Conservation (phyloP, 2,888 invertebrate species). For the Diogma glabrata region DNA sequence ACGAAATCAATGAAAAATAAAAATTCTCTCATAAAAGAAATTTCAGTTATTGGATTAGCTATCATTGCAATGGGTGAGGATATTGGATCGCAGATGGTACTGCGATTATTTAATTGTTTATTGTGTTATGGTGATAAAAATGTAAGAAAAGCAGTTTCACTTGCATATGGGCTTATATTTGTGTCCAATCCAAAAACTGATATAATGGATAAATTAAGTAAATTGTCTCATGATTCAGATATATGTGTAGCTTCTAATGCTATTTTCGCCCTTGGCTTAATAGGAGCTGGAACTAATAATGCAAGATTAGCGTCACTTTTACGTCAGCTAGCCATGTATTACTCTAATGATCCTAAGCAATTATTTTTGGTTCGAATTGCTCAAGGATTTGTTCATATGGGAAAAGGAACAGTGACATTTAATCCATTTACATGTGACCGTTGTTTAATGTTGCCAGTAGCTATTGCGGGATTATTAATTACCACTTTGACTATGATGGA, state of each 20-base stretch:
- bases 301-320: conserved; percentile 87
- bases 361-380: conserved; percentile 90
- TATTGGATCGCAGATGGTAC: conserved; percentile 92
- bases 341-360: conserved; percentile 89
- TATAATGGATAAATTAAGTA: conserved; percentile 88
- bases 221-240: conserved; percentile 93
- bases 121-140: conserved; percentile 85
- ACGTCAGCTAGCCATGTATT: conserved; percentile 86
- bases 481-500: conserved; percentile 90
- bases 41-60: conserved; percentile 90
- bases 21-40: conserved; percentile 73
- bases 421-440: conserved; percentile 89
- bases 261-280: conserved; percentile 92
- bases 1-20: conserved; percentile 37
- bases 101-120: conserved; percentile 78
- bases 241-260: conserved; percentile 91
- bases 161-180: conserved; percentile 89
- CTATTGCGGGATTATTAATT: conserved; percentile 80
- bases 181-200: conserved; percentile 87
- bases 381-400: conserved; percentile 86
- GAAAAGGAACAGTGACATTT: conserved; percentile 90
- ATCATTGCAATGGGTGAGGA: conserved; percentile 95
- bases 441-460: conserved; percentile 79
- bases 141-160: conserved; percentile 82
- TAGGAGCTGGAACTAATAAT: conserved; percentile 73